Base-by-base conservation (phyloP, 1,140 invertebrate genomes). In the Achroia grisella region DNA sequence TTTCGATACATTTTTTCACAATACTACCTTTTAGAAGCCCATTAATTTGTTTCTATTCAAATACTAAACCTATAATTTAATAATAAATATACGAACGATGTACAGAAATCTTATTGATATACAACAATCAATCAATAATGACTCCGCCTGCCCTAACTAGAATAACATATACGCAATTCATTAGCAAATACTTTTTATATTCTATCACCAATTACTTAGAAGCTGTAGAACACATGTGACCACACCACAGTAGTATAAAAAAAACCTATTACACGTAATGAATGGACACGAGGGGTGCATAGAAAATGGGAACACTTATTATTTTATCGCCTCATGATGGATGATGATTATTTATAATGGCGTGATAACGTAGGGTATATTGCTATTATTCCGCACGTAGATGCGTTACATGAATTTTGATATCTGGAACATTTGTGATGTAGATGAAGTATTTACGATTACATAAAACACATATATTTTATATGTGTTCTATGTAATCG, bases 311-410 rank as follows among this genome's bases (percentile, higher is more conserved):
- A 72, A 70, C 60, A 50, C 55, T 71, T 73, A 71, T 74, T 71
- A 71, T 77, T 71, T 80, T 75, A 75, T 73, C 69, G 57, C 56
- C 34, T 47, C n/a, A 30, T 77, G 71, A 75, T 73, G 52, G 66
- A 74, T 75, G 58, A 37, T 37, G 35, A 17, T 37, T 37, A 37
- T 37, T 37, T 15, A 37, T 15, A 17, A 37, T 37, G 35, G 35
- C 35, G 14, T 10, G 17, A 17, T 37, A 17, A 10, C 14, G 14
- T 31, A 3, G 35, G 35, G 10, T 17, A 37, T 37, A 15, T n/a
- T 14, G 35, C 35, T 23, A 23, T 23, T 23, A 23, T 58, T 47
- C 50, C 37, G 51, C 48, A 39, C 49, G 51, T 59, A 56, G 59
- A 39, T 53, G n/a, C n/a, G 17, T 23, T 23, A 23, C 17, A 23